Conservation (phyloP, 2,797 vertebrate genomes). For the Geotrypetes seraphini region DNA sequence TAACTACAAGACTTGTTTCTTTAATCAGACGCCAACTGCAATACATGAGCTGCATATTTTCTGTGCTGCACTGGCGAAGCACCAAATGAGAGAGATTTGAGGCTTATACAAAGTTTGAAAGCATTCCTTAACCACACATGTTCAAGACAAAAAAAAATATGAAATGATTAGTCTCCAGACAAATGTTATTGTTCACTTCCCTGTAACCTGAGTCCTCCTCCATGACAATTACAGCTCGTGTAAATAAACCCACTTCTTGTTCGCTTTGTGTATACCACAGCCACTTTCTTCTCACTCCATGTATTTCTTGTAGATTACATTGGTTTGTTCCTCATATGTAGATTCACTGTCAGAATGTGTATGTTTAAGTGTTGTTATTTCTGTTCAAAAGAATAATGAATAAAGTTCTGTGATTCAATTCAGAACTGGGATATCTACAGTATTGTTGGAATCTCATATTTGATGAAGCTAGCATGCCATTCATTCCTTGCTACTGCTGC, state of each 20-base stretch:
- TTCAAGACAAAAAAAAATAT: background rate
- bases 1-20: background rate
- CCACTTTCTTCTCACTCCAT: too few species aligned
- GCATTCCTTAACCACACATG: background rate
- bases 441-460: slow-evolving; percentile 27
- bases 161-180: slow-evolving; percentile 1
- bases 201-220: slow-evolving; percentile 23
- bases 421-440: slow-evolving; percentile 19
- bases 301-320: too few species aligned
- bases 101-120: background rate
- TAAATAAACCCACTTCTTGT: slow-evolving; percentile 17
- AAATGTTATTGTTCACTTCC: slow-evolving; percentile 15
- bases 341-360: too few species aligned
- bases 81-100: background rate
- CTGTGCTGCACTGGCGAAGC: too few species aligned
- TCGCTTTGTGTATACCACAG: slow-evolving; percentile 31
- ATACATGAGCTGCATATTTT: too few species aligned
- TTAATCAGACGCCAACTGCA: too few species aligned
- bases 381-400: too few species aligned
- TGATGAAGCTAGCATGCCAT: slow-evolving; percentile 24
- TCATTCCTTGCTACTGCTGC: slow-evolving; percentile 17
- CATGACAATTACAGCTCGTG: slow-evolving; percentile 28
- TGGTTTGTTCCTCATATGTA: too few species aligned
- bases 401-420: slow-evolving; percentile 26
- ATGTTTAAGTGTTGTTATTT: too few species aligned